Percentiles rank a stretch among this genome's conserved stretches.
Evolutionary conservation across 2,888 invertebrate genomes (phyloP).

Genomic region (Apodemia zela): DNA sequence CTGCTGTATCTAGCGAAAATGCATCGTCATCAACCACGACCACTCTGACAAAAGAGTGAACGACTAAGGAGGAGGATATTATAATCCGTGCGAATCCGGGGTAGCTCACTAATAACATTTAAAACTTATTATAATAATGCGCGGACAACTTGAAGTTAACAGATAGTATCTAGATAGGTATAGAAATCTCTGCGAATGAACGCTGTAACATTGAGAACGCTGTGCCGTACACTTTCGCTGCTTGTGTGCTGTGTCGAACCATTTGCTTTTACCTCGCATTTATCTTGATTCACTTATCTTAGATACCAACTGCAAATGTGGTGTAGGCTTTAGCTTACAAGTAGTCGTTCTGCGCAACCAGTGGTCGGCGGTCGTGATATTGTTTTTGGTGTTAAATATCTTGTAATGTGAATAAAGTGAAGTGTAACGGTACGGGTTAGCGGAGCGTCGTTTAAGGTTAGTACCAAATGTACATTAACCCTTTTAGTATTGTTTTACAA

Average conservation of each 20-base stretch:
- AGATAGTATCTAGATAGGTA: background rate
- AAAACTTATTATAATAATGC: background rate
- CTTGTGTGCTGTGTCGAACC: conserved; percentile 39
- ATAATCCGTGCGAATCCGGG: too few relatives aligned
- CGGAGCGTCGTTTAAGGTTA: conserved; percentile 30
- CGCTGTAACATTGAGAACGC: conserved; percentile 6
- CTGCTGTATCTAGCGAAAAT: too few relatives aligned
- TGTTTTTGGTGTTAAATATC: conserved; percentile 23
- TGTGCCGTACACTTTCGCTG: conserved; percentile 19
- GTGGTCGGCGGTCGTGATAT: conserved; percentile 52
- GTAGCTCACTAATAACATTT: too few relatives aligned
- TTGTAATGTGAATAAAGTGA: conserved; percentile 31
- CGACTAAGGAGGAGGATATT: too few relatives aligned
- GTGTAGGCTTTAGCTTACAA: conserved; percentile 31
- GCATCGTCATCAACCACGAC: too few relatives aligned
- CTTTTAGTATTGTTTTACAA: conserved; percentile 4
- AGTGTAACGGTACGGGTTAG: conserved; percentile 28
- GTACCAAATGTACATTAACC: conserved; percentile 18
- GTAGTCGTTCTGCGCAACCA: conserved; percentile 55
- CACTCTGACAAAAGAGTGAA: too few relatives aligned
- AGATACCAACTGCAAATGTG: conserved; percentile 40
- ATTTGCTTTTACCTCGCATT: conserved; percentile 57
- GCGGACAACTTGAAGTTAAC: background rate
- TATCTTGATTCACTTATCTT: conserved; percentile 73
- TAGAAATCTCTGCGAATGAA: background rate